Percentiles rank a stretch among this genome's conserved stretches.
Evolutionary conservation across 2,888 invertebrate species (phyloP).

Genomic region (Cosmopolites sordidus): DNA sequence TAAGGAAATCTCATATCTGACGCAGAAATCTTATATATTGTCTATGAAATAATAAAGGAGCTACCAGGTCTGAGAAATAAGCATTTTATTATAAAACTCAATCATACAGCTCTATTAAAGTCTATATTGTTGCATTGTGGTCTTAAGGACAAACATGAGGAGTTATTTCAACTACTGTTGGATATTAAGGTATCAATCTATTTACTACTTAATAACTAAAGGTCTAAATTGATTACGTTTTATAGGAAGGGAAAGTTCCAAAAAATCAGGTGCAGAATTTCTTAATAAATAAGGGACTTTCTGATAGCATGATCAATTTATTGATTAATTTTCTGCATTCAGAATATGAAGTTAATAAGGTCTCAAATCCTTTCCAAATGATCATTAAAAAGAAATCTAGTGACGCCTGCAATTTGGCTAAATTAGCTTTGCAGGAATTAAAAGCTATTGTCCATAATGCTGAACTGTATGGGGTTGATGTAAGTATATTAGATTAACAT

Average conservation of each 20-base stretch:
- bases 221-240: too few relatives aligned
- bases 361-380: slow-evolving; percentile 57
- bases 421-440: slow-evolving; percentile 69
- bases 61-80: slow-evolving; percentile 62
- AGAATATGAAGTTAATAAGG: slow-evolving; percentile 60
- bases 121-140: slow-evolving; percentile 76
- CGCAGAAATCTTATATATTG: slow-evolving; percentile 77
- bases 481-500: slow-evolving; percentile 42
- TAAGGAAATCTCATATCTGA: slow-evolving; percentile 71
- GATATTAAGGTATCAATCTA: slow-evolving; percentile 45
- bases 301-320: slow-evolving; percentile 60
- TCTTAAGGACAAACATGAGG: slow-evolving; percentile 63
- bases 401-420: slow-evolving; percentile 62
- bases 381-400: slow-evolving; percentile 64
- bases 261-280: slow-evolving; percentile 69
- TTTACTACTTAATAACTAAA: too few relatives aligned
- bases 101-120: slow-evolving; percentile 72
- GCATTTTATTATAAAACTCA: slow-evolving; percentile 67
- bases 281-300: slow-evolving; percentile 63
- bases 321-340: slow-evolving; percentile 64
- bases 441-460: slow-evolving; percentile 68
- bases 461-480: slow-evolving; percentile 70
- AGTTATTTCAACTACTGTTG: slow-evolving; percentile 50
- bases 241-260: slow-evolving; percentile 57
- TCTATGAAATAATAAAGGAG: slow-evolving; percentile 68